Percentiles rank a stretch among this genome's conserved stretches.
phyloP scores from a whole-genome alignment of 2,113 vertebrate genomes.

The Paralichthys olivaceus region DNA sequence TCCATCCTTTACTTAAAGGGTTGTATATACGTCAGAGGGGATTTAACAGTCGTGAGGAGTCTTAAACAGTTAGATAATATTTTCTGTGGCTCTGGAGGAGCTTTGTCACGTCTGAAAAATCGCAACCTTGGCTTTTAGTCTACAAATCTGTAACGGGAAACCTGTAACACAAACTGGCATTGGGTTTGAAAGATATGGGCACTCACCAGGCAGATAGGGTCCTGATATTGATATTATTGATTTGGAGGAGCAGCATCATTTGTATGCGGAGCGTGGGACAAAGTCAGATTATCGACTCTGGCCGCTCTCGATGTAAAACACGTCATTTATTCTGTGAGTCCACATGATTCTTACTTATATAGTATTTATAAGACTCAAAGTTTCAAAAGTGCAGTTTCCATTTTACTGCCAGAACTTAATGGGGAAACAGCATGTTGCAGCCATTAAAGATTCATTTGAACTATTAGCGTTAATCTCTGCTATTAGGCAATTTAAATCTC shows the following conservation, averaged over 20 bases:
- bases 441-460: background rate
- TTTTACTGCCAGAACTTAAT: background rate
- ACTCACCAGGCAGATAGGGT: background rate
- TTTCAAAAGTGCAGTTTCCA: background rate
- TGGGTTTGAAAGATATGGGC: background rate
- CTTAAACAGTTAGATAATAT: background rate
- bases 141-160: background rate
- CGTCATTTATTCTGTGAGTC: background rate
- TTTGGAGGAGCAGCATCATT: background rate
- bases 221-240: background rate
- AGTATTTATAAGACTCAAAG: background rate
- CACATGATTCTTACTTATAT: background rate
- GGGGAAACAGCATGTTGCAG: background rate
- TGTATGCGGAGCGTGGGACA: too few species aligned
- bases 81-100: background rate
- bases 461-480: background rate
- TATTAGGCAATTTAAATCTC: background rate
- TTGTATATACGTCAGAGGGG: background rate
- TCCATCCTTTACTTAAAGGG: slow-evolving; percentile 17
- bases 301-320: too few species aligned
- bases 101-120: background rate
- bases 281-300: background rate
- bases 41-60: background rate
- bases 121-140: background rate
- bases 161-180: background rate